Evolutionary conservation across 2,113 vertebrate genomes (phyloP), one percentile per base, ranked within the genome.

Genomic region (Callocephalon fimbriatum): DNA sequence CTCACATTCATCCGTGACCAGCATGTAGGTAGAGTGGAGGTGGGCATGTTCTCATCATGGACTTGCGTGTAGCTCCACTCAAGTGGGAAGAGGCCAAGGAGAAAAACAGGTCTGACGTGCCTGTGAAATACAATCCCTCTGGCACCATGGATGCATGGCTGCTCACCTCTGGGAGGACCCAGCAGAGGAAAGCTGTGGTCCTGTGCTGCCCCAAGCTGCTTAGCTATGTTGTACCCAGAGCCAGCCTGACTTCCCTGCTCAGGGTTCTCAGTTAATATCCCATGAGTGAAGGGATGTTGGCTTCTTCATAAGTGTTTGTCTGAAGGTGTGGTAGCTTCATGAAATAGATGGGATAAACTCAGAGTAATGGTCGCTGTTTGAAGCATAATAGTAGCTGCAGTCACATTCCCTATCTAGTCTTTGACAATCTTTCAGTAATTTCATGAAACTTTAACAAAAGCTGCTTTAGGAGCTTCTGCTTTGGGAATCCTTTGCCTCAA

Each of bases 401-500:
- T 94, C 37, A 4, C 54, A 22, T 80, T 94, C 35, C 67, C 68
- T 40, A 40, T 40, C 40, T 63, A 23, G 68, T 84, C 61, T 84
- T 93, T 40, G 76, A 61, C 66, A 86, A 18, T 81, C 56, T 74
- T 70, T 29, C 27, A 9, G 67, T 88, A 54, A 61, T 89, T 71
- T 15, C 4, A 54, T 67, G 86, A 91, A 89, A 77, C 80, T 44
- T 89, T 71, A 92, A 71, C 45, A 93, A 91, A 96, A 95, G 23
- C 56, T 0, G 20, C 48, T 89, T 89, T 51, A 89, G 35, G 16
- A 91, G 27, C 65, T 86, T 73, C 66, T 93, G 89, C 61, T 70
- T 84, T 87, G 94, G 76, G 61, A 93, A 89, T 93, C 61, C 61
- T 93, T 91, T 94, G 88, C 84, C 86, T 93, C 61, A 93, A 95